Evolutionary conservation across 2,888 invertebrate species (phyloP).

Genomic region (Ornithoptera priamus): DNA sequence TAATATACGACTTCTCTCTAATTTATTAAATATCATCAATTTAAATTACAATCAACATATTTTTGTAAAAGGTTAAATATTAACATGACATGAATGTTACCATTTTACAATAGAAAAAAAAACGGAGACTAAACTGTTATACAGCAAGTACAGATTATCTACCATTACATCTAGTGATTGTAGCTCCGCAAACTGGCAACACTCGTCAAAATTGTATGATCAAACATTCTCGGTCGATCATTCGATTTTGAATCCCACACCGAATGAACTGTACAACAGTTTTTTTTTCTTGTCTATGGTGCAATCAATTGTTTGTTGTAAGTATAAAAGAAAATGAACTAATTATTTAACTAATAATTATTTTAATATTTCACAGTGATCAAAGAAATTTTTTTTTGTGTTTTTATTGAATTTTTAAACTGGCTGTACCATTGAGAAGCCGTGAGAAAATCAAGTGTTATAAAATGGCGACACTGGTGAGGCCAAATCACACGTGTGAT

Average conservation of each 20-base stretch:
- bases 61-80: neutral
- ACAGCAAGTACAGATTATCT: neutral
- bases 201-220: conserved; percentile 49
- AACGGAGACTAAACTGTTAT: neutral
- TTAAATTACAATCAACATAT: neutral
- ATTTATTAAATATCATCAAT: neutral
- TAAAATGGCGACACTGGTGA: neutral
- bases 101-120: neutral
- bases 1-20: neutral
- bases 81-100: neutral
- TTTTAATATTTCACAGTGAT: too few relatives aligned
- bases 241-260: conserved; percentile 40
- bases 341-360: neutral
- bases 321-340: neutral
- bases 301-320: too few relatives aligned
- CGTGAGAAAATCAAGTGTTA: neutral
- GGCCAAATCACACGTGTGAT: neutral
- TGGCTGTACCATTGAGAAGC: neutral
- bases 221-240: conserved; percentile 48
- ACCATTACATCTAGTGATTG: neutral
- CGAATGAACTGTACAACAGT: too few relatives aligned
- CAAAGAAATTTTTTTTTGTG: too few relatives aligned
- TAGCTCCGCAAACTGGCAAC: neutral
- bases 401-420: too few relatives aligned
- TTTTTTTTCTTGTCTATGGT: too few relatives aligned